Base-by-base conservation (phyloP, 2,888 invertebrate genomes). In the Catocala fraxini region DNA sequence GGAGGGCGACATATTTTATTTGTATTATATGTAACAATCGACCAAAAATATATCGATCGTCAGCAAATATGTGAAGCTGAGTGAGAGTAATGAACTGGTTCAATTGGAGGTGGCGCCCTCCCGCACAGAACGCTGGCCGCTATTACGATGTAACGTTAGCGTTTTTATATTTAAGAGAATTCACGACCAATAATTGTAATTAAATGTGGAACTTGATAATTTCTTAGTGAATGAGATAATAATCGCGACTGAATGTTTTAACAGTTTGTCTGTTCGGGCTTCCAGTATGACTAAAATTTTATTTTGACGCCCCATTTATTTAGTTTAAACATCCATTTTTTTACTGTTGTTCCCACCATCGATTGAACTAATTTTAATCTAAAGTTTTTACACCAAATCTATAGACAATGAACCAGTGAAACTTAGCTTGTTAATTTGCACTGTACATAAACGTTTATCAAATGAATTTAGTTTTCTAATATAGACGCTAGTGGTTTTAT, bases 171-270 rank as follows among this genome's bases (percentile, higher is more conserved):
- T 66, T 90, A 92, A 91, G 89, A 79, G 76, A 88, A 90, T 85
- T 91, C 92, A 93, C 92, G 93, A 94, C 93, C 93, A 94, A 94
- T 94, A 93, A 91, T 88, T 93, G 91, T 93, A 93, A 93, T 90
- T 87, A 86, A 85, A 88, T 87, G 87, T 90, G 88, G 85, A 88
- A 87, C 84, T 87, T 84, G 80, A 86, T 88, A 87, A 89, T 91
- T 92, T 91, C 89, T 90, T 92, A 92, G 90, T 91, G 88, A 90
- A 83, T 89, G 87, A 86, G 88, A 90, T 91, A 90, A 89, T 92
- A 89, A 92, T 88, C 75, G 87, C 86, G 93, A 93, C 93, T 93
- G 92, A 92, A 84, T 86, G 91, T 91, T 89, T 87, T 85, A 87
- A 89, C 89, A 89, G 91, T 87, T 87, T 91, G 90, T 93, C 92